Conservation (phyloP, 1,140 invertebrate genomes). For the Caenorhabditis tropicalis region DNA sequence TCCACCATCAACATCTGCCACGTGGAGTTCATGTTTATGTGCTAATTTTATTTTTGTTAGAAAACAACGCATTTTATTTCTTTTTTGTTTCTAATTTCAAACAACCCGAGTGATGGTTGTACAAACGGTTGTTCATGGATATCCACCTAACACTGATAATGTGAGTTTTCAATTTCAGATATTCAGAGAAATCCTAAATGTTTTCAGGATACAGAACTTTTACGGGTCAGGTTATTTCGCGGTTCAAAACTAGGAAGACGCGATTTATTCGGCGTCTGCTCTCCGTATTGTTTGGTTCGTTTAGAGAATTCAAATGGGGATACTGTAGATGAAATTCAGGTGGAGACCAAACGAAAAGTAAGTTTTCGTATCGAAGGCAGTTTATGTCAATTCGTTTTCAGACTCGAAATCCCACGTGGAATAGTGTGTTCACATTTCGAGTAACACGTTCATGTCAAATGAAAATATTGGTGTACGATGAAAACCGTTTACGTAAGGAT, state of each 20-base stretch:
- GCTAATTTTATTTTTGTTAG: neutral
- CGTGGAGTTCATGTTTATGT: neutral
- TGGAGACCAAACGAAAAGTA: slow-evolving; percentile 48
- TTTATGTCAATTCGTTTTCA: neutral
- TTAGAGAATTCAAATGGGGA: slow-evolving; percentile 46
- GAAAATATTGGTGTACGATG: slow-evolving; percentile 56
- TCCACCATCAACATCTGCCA: neutral
- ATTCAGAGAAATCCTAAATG: too few relatives aligned
- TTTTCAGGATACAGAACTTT: slow-evolving; percentile 53
- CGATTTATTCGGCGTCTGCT: slow-evolving; percentile 57
- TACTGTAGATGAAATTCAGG: slow-evolving; percentile 22
- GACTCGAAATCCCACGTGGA: slow-evolving; percentile 59
- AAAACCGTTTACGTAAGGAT: slow-evolving; percentile 48
- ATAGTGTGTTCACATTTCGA: slow-evolving; percentile 54
- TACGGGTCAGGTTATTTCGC: slow-evolving; percentile 53
- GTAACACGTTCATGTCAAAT: slow-evolving; percentile 50
- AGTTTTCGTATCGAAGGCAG: neutral
- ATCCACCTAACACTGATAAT: neutral
- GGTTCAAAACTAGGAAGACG: slow-evolving; percentile 56
- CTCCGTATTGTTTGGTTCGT: slow-evolving; percentile 58
- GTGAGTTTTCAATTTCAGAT: neutral
- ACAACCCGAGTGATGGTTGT: neutral
- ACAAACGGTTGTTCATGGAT: slow-evolving; percentile 9
- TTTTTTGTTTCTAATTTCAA: neutral
- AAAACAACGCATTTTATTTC: neutral